These are phyloP conservation scores for Tinamus guttatus DNA, from an alignment of 2,113 vertebrate genomes.

Conservation along the genomic window DNA sequence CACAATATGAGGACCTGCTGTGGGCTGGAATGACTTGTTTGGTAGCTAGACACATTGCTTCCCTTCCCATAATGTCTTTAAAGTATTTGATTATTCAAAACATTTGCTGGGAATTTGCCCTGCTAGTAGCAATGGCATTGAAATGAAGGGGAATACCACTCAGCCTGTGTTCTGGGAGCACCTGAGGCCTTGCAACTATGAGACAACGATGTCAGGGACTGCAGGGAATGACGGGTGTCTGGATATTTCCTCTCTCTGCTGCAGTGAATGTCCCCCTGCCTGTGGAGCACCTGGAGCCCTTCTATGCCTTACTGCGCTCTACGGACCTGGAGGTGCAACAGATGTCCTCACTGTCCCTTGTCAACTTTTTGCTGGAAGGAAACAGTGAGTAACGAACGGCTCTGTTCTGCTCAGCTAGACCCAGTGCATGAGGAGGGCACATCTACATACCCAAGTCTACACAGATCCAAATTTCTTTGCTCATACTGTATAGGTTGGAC, in stretches of 20 bases:
- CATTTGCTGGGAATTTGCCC: not conserved
- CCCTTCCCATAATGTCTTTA: not conserved
- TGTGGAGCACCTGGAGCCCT: slow-evolving; percentile 76
- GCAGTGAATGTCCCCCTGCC: slow-evolving; percentile 76
- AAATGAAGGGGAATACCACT: not conserved
- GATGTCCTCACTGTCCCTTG: slow-evolving; percentile 78
- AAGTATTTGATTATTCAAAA: slow-evolving; percentile 31
- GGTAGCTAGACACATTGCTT: not conserved
- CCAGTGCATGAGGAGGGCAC: not conserved
- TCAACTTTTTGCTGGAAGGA: slow-evolving; percentile 81
- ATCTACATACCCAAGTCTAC: not conserved
- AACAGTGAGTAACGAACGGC: slow-evolving; percentile 75
- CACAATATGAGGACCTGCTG: not conserved
- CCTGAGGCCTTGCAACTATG: not conserved
- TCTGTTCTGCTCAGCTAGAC: not conserved
- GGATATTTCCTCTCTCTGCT: slow-evolving; percentile 1
- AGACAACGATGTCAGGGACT: not conserved
- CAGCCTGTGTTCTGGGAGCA: not conserved
- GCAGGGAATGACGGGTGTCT: not conserved
- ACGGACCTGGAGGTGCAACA: slow-evolving; percentile 82
- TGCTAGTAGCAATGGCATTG: not conserved
- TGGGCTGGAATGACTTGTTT: not conserved
- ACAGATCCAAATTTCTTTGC: not conserved
- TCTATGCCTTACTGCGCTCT: slow-evolving; percentile 78
- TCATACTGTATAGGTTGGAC: not conserved